phyloP scores from a whole-genome alignment of 2,888 invertebrate species.

The Darwinula stevensoni region DNA sequence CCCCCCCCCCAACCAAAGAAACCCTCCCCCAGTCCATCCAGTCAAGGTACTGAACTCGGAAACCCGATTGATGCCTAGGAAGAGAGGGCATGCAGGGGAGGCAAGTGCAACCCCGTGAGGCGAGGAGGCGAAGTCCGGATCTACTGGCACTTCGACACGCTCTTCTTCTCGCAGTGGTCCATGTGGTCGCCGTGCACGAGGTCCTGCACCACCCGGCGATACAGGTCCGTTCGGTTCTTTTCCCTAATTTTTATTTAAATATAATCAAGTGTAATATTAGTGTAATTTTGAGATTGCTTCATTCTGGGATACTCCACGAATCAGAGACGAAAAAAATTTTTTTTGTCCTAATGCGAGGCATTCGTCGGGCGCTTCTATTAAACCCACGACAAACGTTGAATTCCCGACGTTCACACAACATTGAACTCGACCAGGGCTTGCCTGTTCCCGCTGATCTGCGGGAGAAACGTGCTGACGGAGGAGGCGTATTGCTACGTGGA shows the following conservation, averaged over 20 bases:
- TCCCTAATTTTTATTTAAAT: slow-evolving; percentile 6
- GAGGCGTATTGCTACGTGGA: slow-evolving; percentile 58
- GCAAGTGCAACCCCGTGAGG: neutral
- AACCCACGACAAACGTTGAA: neutral
- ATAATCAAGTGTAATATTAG: too few relatives aligned
- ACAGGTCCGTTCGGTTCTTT: slow-evolving; percentile 27
- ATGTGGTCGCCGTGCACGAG: slow-evolving; percentile 50
- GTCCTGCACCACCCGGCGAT: slow-evolving; percentile 45
- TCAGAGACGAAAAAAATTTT: too few relatives aligned
- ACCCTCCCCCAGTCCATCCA: too few relatives aligned
- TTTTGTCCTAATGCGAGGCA: too few relatives aligned
- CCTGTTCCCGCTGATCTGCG: slow-evolving; percentile 37
- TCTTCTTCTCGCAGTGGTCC: slow-evolving; percentile 29
- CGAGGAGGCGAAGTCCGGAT: neutral
- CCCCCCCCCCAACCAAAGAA: neutral
- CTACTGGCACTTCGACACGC: slow-evolving; percentile 12
- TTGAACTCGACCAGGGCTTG: slow-evolving; percentile 27
- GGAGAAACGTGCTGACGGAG: slow-evolving; percentile 42
- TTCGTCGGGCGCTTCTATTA: too few relatives aligned
- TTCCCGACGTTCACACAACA: too few relatives aligned
- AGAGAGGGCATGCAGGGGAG: neutral
- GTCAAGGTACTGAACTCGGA: too few relatives aligned
- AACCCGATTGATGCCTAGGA: neutral
- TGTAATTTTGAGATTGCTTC: too few relatives aligned
- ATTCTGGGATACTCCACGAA: too few relatives aligned